Conservation (phyloP, 2,888 invertebrate species). For the Synergus umbraculus region DNA sequence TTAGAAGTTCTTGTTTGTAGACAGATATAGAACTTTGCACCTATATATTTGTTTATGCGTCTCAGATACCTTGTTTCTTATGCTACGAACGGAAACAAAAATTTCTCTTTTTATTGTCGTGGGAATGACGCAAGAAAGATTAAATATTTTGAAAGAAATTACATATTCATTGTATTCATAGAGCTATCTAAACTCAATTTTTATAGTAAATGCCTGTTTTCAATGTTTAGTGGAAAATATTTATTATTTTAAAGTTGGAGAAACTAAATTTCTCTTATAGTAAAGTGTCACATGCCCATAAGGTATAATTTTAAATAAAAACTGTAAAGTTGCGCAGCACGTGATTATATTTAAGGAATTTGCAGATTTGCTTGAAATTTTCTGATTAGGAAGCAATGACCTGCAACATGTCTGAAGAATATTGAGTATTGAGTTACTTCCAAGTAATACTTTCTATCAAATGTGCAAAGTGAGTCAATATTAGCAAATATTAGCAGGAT, state of each 20-base stretch:
- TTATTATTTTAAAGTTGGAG: too few species aligned
- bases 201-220: too few species aligned
- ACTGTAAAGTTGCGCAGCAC: background rate
- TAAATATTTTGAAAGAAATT: too few species aligned
- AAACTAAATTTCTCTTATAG: too few species aligned
- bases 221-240: too few species aligned
- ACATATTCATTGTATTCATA: too few species aligned
- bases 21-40: background rate
- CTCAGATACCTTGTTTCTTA: background rate
- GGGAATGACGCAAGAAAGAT: too few species aligned
- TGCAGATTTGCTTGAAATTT: constrained; percentile 28
- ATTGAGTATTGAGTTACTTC: constrained; percentile 46
- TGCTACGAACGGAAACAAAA: too few species aligned
- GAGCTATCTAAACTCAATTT: too few species aligned
- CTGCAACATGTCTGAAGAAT: constrained; percentile 44
- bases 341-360: background rate
- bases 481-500: constrained; percentile 35
- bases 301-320: background rate
- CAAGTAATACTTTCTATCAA: constrained; percentile 46
- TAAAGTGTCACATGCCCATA: too few species aligned
- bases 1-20: background rate
- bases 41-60: background rate
- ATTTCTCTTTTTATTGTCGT: too few species aligned
- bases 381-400: constrained; percentile 42
- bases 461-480: constrained; percentile 43